phyloP scores from a whole-genome alignment of 92 coral and sea anemone genomes.

The Chrysogorgia sp. region DNA sequence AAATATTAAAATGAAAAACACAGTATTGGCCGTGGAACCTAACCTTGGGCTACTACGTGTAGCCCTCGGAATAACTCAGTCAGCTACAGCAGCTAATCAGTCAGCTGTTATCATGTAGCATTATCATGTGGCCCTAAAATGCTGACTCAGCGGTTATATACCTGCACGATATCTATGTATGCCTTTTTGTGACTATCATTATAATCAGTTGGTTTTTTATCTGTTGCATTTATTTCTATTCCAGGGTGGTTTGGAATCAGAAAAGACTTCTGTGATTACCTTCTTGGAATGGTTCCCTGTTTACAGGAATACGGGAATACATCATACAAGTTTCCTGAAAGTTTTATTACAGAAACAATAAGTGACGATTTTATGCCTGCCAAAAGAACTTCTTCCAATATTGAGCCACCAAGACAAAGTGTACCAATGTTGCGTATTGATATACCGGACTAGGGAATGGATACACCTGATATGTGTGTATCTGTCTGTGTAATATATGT shows the following conservation, averaged over 20 bases:
- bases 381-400: slow-evolving; percentile 12
- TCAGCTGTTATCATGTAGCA: too few relatives aligned
- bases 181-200: neutral
- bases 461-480: too few relatives aligned
- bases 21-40: too few relatives aligned
- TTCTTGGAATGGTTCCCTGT: slow-evolving; percentile 86
- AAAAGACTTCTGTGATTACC: slow-evolving; percentile 95
- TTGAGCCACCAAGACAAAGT: slow-evolving; percentile 67
- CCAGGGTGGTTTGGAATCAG: slow-evolving; percentile 99
- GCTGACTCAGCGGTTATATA: too few relatives aligned
- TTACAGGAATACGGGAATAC: slow-evolving; percentile 98
- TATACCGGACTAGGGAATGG: slow-evolving; percentile 70
- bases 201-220: neutral
- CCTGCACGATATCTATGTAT: too few relatives aligned
- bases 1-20: too few relatives aligned
- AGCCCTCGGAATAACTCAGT: too few relatives aligned
- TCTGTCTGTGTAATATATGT: too few relatives aligned
- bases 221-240: slow-evolving; percentile 12
- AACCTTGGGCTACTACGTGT: too few relatives aligned
- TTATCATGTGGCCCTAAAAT: too few relatives aligned
- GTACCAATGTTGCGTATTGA: slow-evolving; percentile 89
- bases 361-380: slow-evolving; percentile 18
- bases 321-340: slow-evolving; percentile 91
- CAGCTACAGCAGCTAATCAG: too few relatives aligned
- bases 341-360: slow-evolving; percentile 65